Percentiles rank a stretch among this genome's conserved stretches.
Conservation (phyloP, 2,113 vertebrate genomes). For the Ceratotherium simum region DNA sequence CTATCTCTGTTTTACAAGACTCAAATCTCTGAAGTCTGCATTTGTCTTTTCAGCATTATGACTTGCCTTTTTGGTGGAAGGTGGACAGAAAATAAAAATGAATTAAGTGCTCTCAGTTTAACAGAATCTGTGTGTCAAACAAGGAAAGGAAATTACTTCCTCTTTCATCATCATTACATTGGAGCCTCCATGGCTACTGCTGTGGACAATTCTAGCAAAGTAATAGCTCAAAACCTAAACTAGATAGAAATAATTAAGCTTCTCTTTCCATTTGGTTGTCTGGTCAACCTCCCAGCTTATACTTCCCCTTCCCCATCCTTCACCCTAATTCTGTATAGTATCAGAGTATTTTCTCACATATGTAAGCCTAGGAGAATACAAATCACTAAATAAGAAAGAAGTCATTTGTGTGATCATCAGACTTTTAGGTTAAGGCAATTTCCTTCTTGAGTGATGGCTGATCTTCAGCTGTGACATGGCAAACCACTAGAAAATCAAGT, state of each 20-base stretch:
- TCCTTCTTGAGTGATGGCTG: neutral
- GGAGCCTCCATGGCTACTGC: neutral
- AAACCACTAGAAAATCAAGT: neutral
- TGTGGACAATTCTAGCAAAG: neutral
- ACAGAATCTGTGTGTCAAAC: neutral
- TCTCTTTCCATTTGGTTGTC: neutral
- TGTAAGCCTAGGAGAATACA: neutral
- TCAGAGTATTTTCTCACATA: neutral
- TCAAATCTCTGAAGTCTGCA: neutral
- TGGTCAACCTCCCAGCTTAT: neutral
- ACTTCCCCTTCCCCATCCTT: neutral
- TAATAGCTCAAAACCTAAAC: neutral
- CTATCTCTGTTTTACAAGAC: neutral
- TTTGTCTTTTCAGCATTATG: neutral
- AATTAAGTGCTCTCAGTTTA: neutral
- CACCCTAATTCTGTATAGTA: neutral
- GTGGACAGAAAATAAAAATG: neutral
- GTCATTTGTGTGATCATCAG: neutral
- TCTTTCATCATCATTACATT: neutral
- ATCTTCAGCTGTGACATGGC: neutral
- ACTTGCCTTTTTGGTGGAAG: neutral
- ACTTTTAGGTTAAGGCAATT: neutral
- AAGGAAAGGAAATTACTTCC: conserved; percentile 35
- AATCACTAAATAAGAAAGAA: neutral
- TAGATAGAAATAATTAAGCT: neutral